Conservation (phyloP, 1,140 invertebrate genomes). For the Trichoplusia ni region DNA sequence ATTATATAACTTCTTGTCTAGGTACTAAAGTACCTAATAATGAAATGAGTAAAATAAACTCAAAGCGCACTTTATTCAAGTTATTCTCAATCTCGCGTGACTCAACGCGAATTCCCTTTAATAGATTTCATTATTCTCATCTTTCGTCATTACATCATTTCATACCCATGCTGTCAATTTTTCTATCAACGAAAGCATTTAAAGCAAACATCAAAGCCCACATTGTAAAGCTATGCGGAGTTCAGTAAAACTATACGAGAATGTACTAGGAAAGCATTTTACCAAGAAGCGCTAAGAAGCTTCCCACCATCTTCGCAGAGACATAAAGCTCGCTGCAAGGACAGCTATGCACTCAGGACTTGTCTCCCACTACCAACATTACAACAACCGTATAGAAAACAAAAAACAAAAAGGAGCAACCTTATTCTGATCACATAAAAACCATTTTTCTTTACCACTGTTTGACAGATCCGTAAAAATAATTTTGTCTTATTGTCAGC, state of each 20-base stretch:
- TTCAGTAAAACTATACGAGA: conserved; percentile 46
- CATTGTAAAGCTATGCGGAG: conserved; percentile 17
- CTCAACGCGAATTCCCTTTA: neutral
- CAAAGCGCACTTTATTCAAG: too few relatives aligned
- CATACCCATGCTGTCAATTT: conserved; percentile 44
- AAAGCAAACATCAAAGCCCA: conserved; percentile 25
- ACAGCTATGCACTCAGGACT: conserved; percentile 66
- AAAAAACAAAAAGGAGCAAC: conserved; percentile 6
- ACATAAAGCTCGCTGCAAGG: conserved; percentile 68
- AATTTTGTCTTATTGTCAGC: conserved; percentile 37
- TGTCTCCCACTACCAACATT: conserved; percentile 43
- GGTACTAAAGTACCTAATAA: too few relatives aligned
- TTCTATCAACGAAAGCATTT: conserved; percentile 34
- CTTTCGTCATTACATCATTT: neutral
- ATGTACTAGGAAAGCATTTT: conserved; percentile 70
- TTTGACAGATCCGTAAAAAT: conserved; percentile 24
- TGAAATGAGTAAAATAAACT: too few relatives aligned
- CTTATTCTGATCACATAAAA: conserved; percentile 36
- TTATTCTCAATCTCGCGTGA: too few relatives aligned
- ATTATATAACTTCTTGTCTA: too few relatives aligned
- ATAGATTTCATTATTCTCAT: neutral
- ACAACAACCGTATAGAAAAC: conserved; percentile 15
- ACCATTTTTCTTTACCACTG: conserved; percentile 12
- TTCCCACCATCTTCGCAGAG: conserved; percentile 61
- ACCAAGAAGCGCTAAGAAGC: conserved; percentile 68